Percentiles rank a stretch among this genome's conserved stretches.
These are phyloP conservation scores for Hemiprocne comata DNA, from an alignment of 2,113 vertebrate species.

Conservation along the genomic window DNA sequence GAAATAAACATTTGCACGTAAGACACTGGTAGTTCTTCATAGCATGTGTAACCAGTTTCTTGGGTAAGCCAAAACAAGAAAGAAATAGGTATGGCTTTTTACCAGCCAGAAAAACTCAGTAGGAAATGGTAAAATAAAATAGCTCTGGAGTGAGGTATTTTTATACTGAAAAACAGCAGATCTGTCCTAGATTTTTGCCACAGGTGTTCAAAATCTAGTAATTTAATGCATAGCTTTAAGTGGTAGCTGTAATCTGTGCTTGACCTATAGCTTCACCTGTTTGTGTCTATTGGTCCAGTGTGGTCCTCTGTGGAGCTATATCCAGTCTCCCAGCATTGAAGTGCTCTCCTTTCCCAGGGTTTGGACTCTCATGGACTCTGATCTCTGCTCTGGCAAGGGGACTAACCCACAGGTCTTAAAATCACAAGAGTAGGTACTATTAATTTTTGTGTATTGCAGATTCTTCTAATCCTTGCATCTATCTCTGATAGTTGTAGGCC, in stretches of 20 bases:
- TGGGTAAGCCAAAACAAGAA: neutral
- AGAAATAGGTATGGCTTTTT: neutral
- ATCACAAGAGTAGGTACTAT: neutral
- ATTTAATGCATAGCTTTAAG: neutral
- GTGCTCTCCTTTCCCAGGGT: neutral
- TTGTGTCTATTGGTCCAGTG: neutral
- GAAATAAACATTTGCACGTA: neutral
- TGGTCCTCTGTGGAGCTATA: neutral
- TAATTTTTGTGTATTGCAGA: neutral
- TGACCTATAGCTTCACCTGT: neutral
- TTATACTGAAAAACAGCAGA: neutral
- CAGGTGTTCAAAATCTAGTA: neutral
- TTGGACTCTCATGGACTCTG: neutral
- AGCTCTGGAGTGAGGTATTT: neutral
- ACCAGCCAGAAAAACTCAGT: neutral
- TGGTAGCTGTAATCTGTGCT: neutral
- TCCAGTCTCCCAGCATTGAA: neutral
- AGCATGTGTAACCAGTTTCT: neutral
- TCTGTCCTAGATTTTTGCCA: neutral
- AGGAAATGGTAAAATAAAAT: neutral
- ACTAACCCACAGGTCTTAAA: neutral
- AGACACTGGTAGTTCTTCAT: neutral
- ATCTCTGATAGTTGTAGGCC: neutral
- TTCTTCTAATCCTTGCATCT: neutral
- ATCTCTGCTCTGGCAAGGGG: neutral